A percentile compares a stretch with the other conserved stretches of the same genome.
These are phyloP conservation scores for Noctua fimbriata DNA, from an alignment of 2,888 invertebrate genomes.

Conservation along the genomic window DNA sequence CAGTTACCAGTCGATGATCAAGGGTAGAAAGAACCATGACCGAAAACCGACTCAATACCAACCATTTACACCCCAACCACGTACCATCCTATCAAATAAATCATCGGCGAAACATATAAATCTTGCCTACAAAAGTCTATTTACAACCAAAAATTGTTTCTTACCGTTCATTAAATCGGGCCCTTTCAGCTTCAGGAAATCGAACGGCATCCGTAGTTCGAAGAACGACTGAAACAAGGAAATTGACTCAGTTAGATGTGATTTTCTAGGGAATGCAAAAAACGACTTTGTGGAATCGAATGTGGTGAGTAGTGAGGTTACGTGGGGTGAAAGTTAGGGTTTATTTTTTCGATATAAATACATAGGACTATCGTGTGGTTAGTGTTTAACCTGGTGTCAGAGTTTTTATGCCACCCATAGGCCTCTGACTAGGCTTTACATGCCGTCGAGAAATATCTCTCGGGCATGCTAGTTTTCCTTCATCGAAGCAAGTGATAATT, in stretches of 20 bases:
- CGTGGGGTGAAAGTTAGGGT: not conserved
- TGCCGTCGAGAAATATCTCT: too few relatives aligned
- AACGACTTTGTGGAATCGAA: constrained; percentile 33
- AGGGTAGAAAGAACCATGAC: not conserved
- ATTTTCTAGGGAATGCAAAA: constrained; percentile 39
- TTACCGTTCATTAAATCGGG: constrained; percentile 64
- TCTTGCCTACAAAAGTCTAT: constrained; percentile 33
- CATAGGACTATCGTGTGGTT: too few relatives aligned
- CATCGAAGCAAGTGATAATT: too few relatives aligned
- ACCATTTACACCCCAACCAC: constrained; percentile 10
- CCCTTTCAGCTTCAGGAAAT: constrained; percentile 63
- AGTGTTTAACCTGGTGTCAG: too few relatives aligned
- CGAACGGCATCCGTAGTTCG: constrained; percentile 60
- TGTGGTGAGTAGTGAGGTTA: constrained; percentile 2
- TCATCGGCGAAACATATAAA: constrained; percentile 22
- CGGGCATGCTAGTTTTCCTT: too few relatives aligned
- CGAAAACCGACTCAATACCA: not conserved
- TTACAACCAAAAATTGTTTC: constrained; percentile 59
- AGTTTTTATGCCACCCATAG: too few relatives aligned
- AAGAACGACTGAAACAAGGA: constrained; percentile 68
- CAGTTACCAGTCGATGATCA: not conserved
- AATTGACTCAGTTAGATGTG: constrained; percentile 61
- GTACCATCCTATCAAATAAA: constrained; percentile 36
- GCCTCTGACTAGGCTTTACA: too few relatives aligned
- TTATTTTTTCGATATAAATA: not conserved